These are phyloP conservation scores for Drosophila acutilabella DNA, from an alignment of 2,888 invertebrate species.

Conservation along the genomic window DNA sequence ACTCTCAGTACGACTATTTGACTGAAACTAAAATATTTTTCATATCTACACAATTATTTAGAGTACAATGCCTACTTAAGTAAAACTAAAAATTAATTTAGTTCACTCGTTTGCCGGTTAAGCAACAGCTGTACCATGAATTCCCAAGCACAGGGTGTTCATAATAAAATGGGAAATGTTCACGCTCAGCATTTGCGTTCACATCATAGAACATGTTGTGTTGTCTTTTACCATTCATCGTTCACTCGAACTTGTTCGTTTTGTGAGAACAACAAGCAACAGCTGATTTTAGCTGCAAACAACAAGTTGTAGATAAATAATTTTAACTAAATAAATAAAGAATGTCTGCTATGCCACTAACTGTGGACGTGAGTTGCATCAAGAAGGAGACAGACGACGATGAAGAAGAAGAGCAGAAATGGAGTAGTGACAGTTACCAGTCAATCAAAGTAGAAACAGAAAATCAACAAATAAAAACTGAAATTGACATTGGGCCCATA, in stretches of 20 bases:
- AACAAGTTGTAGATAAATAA: neutral
- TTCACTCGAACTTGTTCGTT: neutral
- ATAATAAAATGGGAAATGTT: neutral
- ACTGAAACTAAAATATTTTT: neutral
- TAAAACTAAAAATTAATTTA: too few species aligned
- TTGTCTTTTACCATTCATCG: neutral
- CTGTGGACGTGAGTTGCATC: conserved; percentile 6
- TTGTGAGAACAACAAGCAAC: neutral
- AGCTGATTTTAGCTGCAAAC: conserved; percentile 4
- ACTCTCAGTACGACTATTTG: neutral
- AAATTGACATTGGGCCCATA: conserved; percentile 27
- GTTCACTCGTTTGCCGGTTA: too few species aligned
- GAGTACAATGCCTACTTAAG: neutral
- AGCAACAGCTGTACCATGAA: too few species aligned
- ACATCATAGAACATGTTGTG: neutral
- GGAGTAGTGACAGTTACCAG: neutral
- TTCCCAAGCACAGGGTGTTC: too few species aligned
- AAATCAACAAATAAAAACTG: neutral
- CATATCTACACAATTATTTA: neutral
- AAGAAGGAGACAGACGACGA: neutral
- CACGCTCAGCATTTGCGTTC: conserved; percentile 2
- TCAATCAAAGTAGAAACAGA: neutral
- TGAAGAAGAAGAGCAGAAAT: neutral
- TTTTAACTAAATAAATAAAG: neutral
- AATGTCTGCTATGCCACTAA: conserved; percentile 3